These are phyloP conservation scores for Pagrus major DNA, from an alignment of 2,113 vertebrate species.

Conservation along the genomic window DNA sequence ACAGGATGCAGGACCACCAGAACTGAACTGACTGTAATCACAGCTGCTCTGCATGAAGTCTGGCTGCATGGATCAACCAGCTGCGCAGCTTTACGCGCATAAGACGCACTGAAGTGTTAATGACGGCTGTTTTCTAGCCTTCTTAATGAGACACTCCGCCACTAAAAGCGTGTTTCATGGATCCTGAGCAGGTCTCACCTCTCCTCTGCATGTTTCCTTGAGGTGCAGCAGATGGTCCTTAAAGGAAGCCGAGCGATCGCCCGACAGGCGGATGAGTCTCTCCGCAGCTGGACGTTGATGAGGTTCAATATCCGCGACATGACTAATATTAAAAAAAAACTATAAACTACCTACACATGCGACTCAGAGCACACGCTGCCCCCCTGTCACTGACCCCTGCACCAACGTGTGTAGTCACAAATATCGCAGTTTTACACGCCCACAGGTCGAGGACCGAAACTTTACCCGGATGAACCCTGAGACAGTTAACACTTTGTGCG, in stretches of 20 bases:
- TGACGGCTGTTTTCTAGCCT: neutral
- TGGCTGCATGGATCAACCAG: neutral
- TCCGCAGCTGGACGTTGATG: conserved; percentile 53
- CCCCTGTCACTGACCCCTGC: conserved; percentile 3
- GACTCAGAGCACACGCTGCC: conserved; percentile 3
- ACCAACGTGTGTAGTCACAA: conserved; percentile 10
- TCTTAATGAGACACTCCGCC: too few species aligned
- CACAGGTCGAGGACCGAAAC: conserved; percentile 42
- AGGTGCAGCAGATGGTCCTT: conserved; percentile 66
- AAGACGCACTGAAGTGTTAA: neutral
- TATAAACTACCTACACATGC: neutral
- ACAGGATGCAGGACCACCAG: neutral
- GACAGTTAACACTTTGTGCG: conserved; percentile 47
- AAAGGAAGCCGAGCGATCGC: conserved; percentile 20
- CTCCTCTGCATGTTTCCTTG: conserved; percentile 56
- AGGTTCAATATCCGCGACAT: conserved; percentile 76
- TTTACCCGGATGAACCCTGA: conserved; percentile 20
- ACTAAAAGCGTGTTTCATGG: neutral
- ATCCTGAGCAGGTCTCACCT: conserved; percentile 63
- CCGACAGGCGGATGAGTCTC: conserved; percentile 32
- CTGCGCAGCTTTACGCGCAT: conserved; percentile 2
- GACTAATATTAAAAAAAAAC: neutral
- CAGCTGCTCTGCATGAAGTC: too few species aligned
- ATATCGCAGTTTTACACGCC: conserved; percentile 55
- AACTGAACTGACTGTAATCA: neutral